These are phyloP conservation scores for Hyposoter didymator DNA, from an alignment of 2,888 invertebrate genomes.

Conservation along the genomic window DNA sequence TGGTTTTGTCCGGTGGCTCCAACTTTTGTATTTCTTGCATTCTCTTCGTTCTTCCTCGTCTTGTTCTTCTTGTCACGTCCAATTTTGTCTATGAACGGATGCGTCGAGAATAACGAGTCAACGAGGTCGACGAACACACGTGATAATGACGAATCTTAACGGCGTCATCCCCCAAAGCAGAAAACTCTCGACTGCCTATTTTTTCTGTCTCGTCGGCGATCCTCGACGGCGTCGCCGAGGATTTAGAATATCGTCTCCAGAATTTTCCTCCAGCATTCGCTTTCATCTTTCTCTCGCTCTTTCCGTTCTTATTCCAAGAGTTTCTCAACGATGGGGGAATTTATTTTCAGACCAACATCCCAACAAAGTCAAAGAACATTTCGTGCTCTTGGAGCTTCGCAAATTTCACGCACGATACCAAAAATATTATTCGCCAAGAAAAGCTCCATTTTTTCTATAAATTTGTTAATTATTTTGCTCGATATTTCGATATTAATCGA, in stretches of 20 bases:
- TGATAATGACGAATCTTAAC: constrained; percentile 49
- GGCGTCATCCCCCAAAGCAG: constrained; percentile 39
- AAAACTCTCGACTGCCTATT: constrained; percentile 33
- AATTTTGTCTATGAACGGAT: constrained; percentile 68
- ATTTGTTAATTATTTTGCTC: neutral
- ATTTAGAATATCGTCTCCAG: constrained; percentile 12
- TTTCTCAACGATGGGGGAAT: constrained; percentile 26
- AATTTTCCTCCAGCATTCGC: constrained; percentile 20
- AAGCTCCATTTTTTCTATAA: neutral
- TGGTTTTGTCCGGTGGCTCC: constrained; percentile 42
- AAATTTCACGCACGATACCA: constrained; percentile 9
- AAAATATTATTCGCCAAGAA: neutral
- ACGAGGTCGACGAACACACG: constrained; percentile 62
- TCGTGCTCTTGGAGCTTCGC: constrained; percentile 21
- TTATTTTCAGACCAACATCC: constrained; percentile 61
- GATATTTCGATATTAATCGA: neutral
- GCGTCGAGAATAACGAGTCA: constrained; percentile 59
- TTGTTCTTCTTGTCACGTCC: constrained; percentile 57
- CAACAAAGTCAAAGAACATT: constrained; percentile 37
- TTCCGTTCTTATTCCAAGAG: neutral
- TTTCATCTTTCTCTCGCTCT: constrained; percentile 34
- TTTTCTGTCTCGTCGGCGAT: constrained; percentile 4
- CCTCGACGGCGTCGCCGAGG: constrained; percentile 48
- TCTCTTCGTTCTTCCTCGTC: constrained; percentile 37
- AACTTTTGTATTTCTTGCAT: constrained; percentile 53